phyloP scores from a whole-genome alignment of 1,140 invertebrate species.

The Drosophila bipectinata region DNA sequence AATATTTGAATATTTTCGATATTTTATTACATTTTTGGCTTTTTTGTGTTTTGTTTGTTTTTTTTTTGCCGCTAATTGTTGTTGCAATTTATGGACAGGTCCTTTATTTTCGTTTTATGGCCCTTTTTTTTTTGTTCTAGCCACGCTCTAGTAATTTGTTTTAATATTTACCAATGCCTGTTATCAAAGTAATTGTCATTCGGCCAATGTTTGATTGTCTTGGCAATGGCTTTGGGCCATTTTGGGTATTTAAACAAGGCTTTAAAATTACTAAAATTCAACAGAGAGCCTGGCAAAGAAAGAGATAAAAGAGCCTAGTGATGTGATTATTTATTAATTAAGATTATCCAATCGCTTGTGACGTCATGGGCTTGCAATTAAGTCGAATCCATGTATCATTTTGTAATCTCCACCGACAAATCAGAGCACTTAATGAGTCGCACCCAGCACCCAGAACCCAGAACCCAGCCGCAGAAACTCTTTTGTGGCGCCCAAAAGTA shows the following conservation, averaged over 20 bases:
- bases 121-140: neutral
- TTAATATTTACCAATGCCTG: neutral
- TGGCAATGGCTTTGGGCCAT: neutral
- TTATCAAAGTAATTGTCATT: neutral
- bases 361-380: slow-evolving; percentile 27
- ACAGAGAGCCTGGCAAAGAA: neutral
- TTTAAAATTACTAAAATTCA: neutral
- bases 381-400: slow-evolving; percentile 56
- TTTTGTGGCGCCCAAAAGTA: slow-evolving; percentile 27
- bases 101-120: neutral
- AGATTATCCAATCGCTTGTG: neutral
- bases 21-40: slow-evolving; percentile 28
- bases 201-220: too few relatives aligned
- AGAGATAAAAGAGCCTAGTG: too few relatives aligned
- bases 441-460: slow-evolving; percentile 14
- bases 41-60: slow-evolving; percentile 3
- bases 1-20: slow-evolving; percentile 12
- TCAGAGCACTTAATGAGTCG: slow-evolving; percentile 33
- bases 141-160: neutral
- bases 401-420: slow-evolving; percentile 48
- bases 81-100: neutral
- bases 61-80: slow-evolving; percentile 28
- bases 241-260: neutral
- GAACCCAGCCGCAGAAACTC: slow-evolving; percentile 1
- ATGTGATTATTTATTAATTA: neutral